A percentile compares a stretch with the other conserved stretches of the same genome.
Conservation (phyloP, 2,888 invertebrate species). For the Chrysodeixis includens region DNA sequence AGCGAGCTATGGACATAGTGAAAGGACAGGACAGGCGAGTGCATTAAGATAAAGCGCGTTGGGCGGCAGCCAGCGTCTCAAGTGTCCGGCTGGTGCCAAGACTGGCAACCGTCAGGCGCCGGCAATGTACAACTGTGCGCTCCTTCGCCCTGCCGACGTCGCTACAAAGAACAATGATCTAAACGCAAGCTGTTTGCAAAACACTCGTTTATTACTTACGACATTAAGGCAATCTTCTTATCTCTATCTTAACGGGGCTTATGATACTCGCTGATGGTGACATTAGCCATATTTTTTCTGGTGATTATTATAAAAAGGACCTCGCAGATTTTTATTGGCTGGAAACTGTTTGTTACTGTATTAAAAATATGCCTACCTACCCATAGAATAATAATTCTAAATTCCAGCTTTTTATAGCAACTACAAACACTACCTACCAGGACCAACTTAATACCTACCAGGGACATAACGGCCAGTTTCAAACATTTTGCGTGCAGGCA, state of each 20-base stretch:
- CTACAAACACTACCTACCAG: too few species aligned
- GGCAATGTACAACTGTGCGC: slow-evolving; percentile 45
- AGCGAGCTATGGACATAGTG: slow-evolving; percentile 78
- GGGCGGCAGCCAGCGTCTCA: slow-evolving; percentile 85
- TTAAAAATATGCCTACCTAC: too few species aligned
- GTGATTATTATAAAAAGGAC: too few species aligned
- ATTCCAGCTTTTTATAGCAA: too few species aligned
- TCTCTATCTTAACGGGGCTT: slow-evolving; percentile 17
- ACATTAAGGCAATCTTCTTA: slow-evolving; percentile 5
- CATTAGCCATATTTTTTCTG: neutral
- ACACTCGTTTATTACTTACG: slow-evolving; percentile 8
- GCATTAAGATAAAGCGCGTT: slow-evolving; percentile 86
- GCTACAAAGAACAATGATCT: slow-evolving; percentile 31
- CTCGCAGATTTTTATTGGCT: too few species aligned
- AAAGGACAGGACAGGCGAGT: slow-evolving; percentile 80
- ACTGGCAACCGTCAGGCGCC: slow-evolving; percentile 61
- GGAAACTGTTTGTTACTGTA: too few species aligned
- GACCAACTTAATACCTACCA: too few species aligned
- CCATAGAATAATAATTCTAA: too few species aligned
- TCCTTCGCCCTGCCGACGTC: slow-evolving; percentile 17
- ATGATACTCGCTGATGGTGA: neutral
- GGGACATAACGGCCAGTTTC: too few species aligned
- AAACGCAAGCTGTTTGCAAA: neutral
- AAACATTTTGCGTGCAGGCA: too few species aligned
- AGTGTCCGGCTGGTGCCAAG: slow-evolving; percentile 82